Evolutionary conservation across 2,113 vertebrate species (phyloP), one percentile per base, ranked within the genome.

Genomic region (Hemicordylus capensis): DNA sequence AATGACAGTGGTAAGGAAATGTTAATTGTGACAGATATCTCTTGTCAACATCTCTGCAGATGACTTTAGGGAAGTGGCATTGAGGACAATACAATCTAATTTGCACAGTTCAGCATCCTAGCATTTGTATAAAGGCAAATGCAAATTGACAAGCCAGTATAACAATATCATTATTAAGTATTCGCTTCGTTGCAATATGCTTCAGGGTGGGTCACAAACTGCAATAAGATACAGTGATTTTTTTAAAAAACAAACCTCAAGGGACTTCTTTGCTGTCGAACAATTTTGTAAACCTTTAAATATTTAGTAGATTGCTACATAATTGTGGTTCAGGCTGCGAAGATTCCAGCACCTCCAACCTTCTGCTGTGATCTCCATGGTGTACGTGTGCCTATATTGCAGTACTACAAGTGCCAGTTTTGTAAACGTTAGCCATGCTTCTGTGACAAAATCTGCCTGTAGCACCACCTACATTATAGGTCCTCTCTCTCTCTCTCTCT

Each of bases 101-200:
- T 91, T 92, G 86, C 0, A 0, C 70, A 81, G 61, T 86, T 89
- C 85, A 89, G 74, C 34, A 44, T 1, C 1, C 59, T 91, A 61
- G 76, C 84, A 90, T 87, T 91, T 85, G 67, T 78, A 90, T 87
- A 92, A 90, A 93, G 93, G 80, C 63, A 92, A 90, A 94, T 89
- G 46, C 76, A 91, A 92, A 90, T 80, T 83, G 70, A 76, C 69
- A 87, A 85, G 63, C 76, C 89, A 88, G 77, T 93, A 81, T 82
- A 91, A 76, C 76, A 84, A 37, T 88, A 59, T 72, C 20, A 42
- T 22, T 87, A 81, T 88, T 94, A 92, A 91, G 88, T 70, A 39
- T 90, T 82, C 48, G 83, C 66, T 22, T 92, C 78, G 54, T 90
- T 84, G 86, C 6, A 10, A 58, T 0, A 22, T 77, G 87, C 79